Base-by-base conservation (phyloP, 2,797 vertebrate species). In the Galago senegalensis region DNA sequence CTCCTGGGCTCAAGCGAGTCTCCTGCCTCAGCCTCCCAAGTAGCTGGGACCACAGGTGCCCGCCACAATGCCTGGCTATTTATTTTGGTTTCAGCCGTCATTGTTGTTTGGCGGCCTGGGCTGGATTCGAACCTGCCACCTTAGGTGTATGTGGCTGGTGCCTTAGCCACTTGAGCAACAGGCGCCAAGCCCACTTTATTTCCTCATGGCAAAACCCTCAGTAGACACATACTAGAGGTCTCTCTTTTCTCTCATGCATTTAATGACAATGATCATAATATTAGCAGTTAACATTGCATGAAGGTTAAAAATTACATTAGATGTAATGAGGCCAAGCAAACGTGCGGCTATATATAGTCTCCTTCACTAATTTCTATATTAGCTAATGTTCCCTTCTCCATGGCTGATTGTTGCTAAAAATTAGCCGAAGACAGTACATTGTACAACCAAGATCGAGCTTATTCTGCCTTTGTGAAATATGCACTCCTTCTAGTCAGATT, bases 271-370 rank as follows among this genome's bases (percentile, higher is more conserved):
- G 49, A 85, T 31, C 7, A 31, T 49, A 82, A 77, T 91, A 87
- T n/a, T 72, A 67, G 4, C 18, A 69, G 7, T 76, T 87, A 87
- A 77, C 81, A 81, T 31, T 61, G 21, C 14, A 79, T 37, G 27
- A 90, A 93, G 85, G 46, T 81, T 95, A 79, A 93, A 91, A 67
- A 31, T 95, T 81, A 34, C 29, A 76, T 60, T 73, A 87, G 37
- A 80, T 94, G 65, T 80, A 95, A 90, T 63, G 67, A 89, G 46
- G 25, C 25, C 60, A 94, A 49, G 16, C 9, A 80, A 80, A 89
- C 87, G 18, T 69, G 5, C n/a, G 43, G 29, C 69, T 73, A 46
- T 58, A 21, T 73, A 46, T 58, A 21, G 53, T 70, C 23, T 65
- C 2, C 84, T 72, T 87, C 37, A 95, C 37, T 84, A 67, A 91